These are phyloP conservation scores for Meandrusa payeni DNA, from an alignment of 2,888 invertebrate genomes.

Conservation along the genomic window DNA sequence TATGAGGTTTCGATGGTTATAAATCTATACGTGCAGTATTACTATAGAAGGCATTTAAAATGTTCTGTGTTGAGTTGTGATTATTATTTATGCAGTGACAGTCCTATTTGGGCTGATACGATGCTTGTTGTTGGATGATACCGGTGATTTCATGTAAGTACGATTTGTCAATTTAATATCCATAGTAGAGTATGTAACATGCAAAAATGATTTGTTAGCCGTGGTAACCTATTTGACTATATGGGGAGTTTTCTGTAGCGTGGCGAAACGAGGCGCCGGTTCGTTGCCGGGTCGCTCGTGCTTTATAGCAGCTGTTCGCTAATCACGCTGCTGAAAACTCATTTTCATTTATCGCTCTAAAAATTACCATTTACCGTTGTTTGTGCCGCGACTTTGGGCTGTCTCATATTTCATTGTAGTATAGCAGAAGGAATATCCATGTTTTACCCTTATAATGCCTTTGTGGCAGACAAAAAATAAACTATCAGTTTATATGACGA, in stretches of 20 bases:
- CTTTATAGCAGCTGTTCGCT: conserved; percentile 43
- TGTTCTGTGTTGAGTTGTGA: conserved; percentile 78
- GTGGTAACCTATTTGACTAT: conserved; percentile 68
- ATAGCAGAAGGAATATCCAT: not conserved
- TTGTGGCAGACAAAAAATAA: not conserved
- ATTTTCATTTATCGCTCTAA: conserved; percentile 20
- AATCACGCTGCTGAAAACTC: conserved; percentile 33
- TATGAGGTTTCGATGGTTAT: conserved; percentile 67
- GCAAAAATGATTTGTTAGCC: conserved; percentile 46
- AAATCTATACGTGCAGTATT: conserved; percentile 69
- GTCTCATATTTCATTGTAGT: conserved; percentile 13
- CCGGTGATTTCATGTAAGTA: conserved; percentile 66
- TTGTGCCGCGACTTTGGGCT: conserved; percentile 3
- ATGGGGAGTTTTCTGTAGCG: conserved; percentile 47
- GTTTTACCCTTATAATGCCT: conserved; percentile 1
- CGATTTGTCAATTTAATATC: conserved; percentile 33
- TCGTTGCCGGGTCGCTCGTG: conserved; percentile 32
- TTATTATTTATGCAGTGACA: conserved; percentile 77
- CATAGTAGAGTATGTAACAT: conserved; percentile 34
- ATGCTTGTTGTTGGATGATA: conserved; percentile 76
- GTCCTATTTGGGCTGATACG: conserved; percentile 68
- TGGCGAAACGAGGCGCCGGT: conserved; percentile 40
- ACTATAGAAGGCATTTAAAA: conserved; percentile 67
- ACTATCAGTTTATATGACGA: not conserved
- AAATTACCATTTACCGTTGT: conserved; percentile 16